A percentile compares a stretch with the other conserved stretches of the same genome.
phyloP scores from a whole-genome alignment of 1,140 invertebrate species.

The Thaumetopoea pityocampa region DNA sequence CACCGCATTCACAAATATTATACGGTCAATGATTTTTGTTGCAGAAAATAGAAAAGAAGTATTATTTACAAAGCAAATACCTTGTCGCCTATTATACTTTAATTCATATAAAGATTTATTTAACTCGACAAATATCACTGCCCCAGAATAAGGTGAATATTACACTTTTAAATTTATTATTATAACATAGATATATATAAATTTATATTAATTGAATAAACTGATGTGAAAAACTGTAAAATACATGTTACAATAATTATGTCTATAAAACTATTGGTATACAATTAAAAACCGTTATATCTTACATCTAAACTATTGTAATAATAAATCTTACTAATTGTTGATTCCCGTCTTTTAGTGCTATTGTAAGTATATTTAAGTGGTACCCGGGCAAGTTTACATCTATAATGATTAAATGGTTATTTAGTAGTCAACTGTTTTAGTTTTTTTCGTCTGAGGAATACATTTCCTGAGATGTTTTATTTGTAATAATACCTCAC shows the following conservation, averaged over 20 bases:
- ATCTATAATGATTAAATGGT: conserved; percentile 13
- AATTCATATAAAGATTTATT: no score
- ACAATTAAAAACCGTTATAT: conserved; percentile 31
- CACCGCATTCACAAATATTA: no score
- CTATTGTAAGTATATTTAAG: conserved; percentile 18
- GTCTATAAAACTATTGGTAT: conserved; percentile 25
- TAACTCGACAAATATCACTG: conserved; percentile 2
- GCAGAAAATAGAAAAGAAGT: no score
- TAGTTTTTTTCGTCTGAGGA: conserved; percentile 4
- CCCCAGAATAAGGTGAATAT: conserved; percentile 1
- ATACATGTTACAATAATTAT: conserved; percentile 16
- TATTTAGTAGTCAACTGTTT: conserved; percentile 7
- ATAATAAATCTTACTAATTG: conserved; percentile 18
- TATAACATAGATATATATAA: conserved; percentile 14
- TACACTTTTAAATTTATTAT: conserved; percentile 2
- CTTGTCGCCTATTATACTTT: no score
- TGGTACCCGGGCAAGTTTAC: conserved; percentile 17
- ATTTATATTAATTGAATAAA: conserved; percentile 13
- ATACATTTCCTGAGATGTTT: conserved; percentile 11
- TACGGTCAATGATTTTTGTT: no score
- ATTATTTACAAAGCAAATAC: no score
- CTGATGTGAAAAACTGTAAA: conserved; percentile 16
- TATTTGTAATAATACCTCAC: conserved; percentile 4
- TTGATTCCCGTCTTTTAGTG: conserved; percentile 25
- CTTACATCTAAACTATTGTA: conserved; percentile 25